Base-by-base conservation (phyloP, 2,797 vertebrate species). In the Gobio occitaniae region DNA sequence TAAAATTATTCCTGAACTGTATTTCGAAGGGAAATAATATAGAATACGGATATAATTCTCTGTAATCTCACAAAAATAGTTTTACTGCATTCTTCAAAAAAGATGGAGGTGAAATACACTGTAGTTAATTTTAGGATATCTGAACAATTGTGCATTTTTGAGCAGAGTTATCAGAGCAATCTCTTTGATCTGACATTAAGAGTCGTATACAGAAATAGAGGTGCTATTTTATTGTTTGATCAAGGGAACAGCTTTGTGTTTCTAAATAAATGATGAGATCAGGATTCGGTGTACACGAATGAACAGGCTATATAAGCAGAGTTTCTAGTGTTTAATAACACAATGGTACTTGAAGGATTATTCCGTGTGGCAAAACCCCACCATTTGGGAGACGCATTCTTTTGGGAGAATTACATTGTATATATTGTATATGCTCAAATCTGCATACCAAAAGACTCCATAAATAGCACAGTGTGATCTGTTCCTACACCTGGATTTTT, bases 181-280 rank as follows among this genome's bases (percentile, higher is more conserved):
- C 7, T 11, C 68, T 78, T 48, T 78, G 54, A 47, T 74, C 77
- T 48, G 29, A 63, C 56, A 7, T 52, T 52, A 52, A 66, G 48
- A 41, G 11, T 83, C 50, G 16, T 63, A 10, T 63, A 54, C 71
- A 56, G 13, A 74, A 65, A 65, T 48, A 50, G 63, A 79, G 59
- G 61, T 80, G 79, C 77, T 78, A 38, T 80, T 76, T 74, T 74
- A 54, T 66, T 78, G 69, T 72, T 12, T 54, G 19, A 86, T 86
- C 66, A 84, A 80, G 82, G 66, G 59, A 81, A 69, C 69, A 83
- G 84, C 65, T 85, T 76, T 77, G 82, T 80, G 76, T 80, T 85
- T 84, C 74, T 83, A 82, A 85, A 82, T 68, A 71, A 41, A 59
- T 79, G 68, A 82, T 50, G 12, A 78, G 76, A 65, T 78, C 66